Conservation (phyloP, 2,797 vertebrate species). For the Pantherophis alleghaniensis region DNA sequence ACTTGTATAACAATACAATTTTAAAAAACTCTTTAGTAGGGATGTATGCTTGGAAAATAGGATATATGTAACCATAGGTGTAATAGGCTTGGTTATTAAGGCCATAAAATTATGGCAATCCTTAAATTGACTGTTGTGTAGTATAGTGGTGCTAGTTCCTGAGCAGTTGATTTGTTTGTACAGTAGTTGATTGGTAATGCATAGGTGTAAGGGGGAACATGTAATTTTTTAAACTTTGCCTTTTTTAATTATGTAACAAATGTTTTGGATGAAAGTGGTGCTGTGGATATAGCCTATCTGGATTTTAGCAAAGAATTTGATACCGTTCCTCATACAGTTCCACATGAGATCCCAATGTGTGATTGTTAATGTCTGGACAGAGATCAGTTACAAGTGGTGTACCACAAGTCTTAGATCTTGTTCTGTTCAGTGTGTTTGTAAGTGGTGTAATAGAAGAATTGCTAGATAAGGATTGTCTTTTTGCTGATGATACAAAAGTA, state of each 20-base stretch:
- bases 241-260: not conserved
- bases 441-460: not conserved
- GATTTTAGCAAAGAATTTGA: not conserved
- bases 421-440: not conserved
- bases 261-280: not conserved
- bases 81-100: not conserved
- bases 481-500: not conserved
- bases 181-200: not conserved
- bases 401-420: not conserved
- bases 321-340: not conserved
- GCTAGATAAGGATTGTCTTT: not conserved
- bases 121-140: not conserved
- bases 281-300: not conserved
- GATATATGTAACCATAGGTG: not conserved
- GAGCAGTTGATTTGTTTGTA: not conserved
- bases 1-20: not conserved
- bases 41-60: not conserved
- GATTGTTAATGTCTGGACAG: not conserved
- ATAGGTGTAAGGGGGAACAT: not conserved
- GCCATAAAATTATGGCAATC: not conserved
- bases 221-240: not conserved
- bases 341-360: not conserved
- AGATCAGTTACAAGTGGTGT: not conserved
- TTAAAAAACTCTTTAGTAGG: not conserved
- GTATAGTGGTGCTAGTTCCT: not conserved